Conservation (phyloP, 2,797 vertebrate genomes). For the Pipistrellus pygmaeus region DNA sequence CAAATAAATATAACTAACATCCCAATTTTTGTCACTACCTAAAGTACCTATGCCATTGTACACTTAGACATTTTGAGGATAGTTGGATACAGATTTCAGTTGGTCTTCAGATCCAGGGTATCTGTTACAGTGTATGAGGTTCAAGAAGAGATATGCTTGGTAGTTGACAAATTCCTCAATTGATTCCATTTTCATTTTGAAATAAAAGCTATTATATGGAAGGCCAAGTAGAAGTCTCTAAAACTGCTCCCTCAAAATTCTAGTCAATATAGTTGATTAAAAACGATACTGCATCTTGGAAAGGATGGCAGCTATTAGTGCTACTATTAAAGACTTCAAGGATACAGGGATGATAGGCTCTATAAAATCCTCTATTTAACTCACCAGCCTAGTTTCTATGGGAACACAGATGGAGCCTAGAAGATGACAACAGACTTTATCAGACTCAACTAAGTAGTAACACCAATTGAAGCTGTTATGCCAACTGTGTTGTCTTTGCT, state of each 20-base stretch:
- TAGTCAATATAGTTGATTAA: slow-evolving; percentile 2
- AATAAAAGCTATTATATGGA: neutral
- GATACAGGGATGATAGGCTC: neutral
- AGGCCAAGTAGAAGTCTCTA: neutral
- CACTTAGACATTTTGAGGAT: neutral
- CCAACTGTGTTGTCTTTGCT: neutral
- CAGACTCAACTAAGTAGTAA: slow-evolving; percentile 21
- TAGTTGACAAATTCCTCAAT: neutral
- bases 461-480: neutral
- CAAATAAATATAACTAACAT: neutral
- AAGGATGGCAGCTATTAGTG: slow-evolving; percentile 8
- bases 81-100: neutral
- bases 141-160: neutral
- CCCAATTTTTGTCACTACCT: neutral
- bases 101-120: neutral
- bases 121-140: neutral
- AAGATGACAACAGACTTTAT: slow-evolving; percentile 39
- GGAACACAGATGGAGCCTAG: slow-evolving; percentile 52
- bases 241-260: neutral
- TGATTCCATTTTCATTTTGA: neutral
- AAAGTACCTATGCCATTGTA: neutral
- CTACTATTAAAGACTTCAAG: slow-evolving; percentile 27
- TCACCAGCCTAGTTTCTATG: slow-evolving; percentile 58
- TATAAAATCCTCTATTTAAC: slow-evolving; percentile 30
- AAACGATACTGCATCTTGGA: neutral